Conservation (phyloP, 2,797 vertebrate genomes). For the Danio jaintianensis region DNA sequence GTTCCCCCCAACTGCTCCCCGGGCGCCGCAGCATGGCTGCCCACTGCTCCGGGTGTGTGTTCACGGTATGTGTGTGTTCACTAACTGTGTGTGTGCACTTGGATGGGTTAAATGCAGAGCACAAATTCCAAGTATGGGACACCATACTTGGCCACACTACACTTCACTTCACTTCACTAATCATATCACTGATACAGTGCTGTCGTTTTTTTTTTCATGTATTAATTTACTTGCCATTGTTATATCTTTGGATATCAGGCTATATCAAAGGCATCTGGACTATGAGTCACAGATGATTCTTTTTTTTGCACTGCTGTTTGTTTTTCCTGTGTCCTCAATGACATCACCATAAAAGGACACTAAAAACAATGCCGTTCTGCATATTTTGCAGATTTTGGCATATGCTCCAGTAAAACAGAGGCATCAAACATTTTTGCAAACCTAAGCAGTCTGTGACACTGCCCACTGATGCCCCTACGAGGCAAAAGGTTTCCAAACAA, state of each 20-base stretch:
- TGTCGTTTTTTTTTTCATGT: no score
- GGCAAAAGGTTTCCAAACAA: slow-evolving; percentile 83
- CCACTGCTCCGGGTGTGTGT: no score
- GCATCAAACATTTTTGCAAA: slow-evolving; percentile 66
- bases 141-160: no score
- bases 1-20: no score
- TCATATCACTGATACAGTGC: background rate
- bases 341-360: slow-evolving; percentile 59
- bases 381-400: slow-evolving; percentile 67
- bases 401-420: slow-evolving; percentile 72
- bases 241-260: background rate
- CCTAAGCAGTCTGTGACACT: slow-evolving; percentile 68
- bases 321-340: slow-evolving; percentile 58
- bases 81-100: no score
- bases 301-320: slow-evolving; percentile 55
- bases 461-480: slow-evolving; percentile 65
- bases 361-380: slow-evolving; percentile 54
- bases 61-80: no score
- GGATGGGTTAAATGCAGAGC: no score
- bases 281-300: slow-evolving; percentile 31
- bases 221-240: background rate
- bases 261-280: slow-evolving; percentile 44
- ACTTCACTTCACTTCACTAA: no score
- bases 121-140: no score
- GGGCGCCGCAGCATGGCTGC: no score